A percentile compares a stretch with the other conserved stretches of the same genome.
Conservation (phyloP, 2,888 invertebrate genomes). For the Drosophila nigritarsus region DNA sequence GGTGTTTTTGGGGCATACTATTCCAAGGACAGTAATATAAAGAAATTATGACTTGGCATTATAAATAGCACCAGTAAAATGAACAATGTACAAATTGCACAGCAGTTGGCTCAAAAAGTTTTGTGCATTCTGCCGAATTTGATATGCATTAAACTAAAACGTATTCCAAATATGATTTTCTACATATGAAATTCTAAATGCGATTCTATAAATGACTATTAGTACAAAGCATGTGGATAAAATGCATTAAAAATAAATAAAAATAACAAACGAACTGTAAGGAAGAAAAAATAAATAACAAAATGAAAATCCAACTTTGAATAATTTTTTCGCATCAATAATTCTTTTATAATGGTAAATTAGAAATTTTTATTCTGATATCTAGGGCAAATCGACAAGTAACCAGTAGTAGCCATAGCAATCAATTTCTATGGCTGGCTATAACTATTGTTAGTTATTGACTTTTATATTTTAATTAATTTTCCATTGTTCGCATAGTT, state of each 20-base stretch:
- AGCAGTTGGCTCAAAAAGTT: background rate
- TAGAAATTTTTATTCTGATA: background rate
- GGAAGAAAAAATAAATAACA: background rate
- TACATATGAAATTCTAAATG: background rate
- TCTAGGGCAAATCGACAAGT: background rate
- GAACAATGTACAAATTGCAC: constrained; percentile 1
- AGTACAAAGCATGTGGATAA: background rate
- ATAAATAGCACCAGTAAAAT: background rate
- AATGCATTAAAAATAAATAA: no score
- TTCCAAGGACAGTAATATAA: constrained; percentile 47
- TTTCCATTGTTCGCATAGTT: background rate
- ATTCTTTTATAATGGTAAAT: background rate
- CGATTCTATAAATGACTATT: background rate
- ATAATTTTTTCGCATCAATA: background rate
- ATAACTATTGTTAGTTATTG: constrained; percentile 4
- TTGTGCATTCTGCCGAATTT: background rate
- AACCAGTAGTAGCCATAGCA: no score
- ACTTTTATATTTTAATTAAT: background rate
- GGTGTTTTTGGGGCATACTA: constrained; percentile 1
- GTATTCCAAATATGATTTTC: background rate
- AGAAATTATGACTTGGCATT: constrained; percentile 40
- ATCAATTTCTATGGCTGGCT: background rate
- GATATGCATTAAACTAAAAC: background rate
- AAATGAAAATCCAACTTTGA: background rate
- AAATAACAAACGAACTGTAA: background rate